Evolutionary conservation across 1,140 invertebrate species (phyloP), one percentile per base, ranked within the genome.

Genomic region (Drosophila varians): DNA sequence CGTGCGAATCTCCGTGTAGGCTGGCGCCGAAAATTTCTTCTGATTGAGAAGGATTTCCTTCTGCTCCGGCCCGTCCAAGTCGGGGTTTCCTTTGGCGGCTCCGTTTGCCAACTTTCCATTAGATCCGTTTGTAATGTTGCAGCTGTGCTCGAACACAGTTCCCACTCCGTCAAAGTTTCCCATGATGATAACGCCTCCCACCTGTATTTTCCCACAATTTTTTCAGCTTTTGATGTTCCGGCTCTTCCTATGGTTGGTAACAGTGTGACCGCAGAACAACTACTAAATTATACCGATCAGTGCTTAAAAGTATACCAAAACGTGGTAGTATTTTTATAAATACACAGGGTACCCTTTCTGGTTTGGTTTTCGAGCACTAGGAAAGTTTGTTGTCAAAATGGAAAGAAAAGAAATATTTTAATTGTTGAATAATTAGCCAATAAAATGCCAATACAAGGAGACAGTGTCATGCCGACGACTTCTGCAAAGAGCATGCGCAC

Each of bases 1-100:
- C 51, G 88, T 84, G 46, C 88, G 88, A 23, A 90, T 86, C 58
- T 90, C 88, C 18, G 72, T 86, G 40, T 89, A 89, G 2, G 76
- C 74, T 38, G 83, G 88, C n/a, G 83, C 74, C 45, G 77, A 78
- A 38, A 84, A 90, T 34, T 89, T 90, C 0, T 69, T 43, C 57
- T 75, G 68, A 14, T 9, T 57, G 1, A 64, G 60, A 12, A 64
- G 19, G 8, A 42, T 16, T 18, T 42, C 38, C 38, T 42, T 9
- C 38, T 18, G 23, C 8, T 40, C 45, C 11, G n/a, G 12, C 19
- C 36, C 38, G 7, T 42, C 38, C 16, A 16, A 9, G 8, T 16
- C 16, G 2, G 16, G 2, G n/a, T 6, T 38, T 28, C 12, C 36
- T 21, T 36, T 8, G 18, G 18, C 23, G 53, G 52, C 4, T 14